Evolutionary conservation across 1,140 invertebrate species (phyloP), one percentile per base, ranked within the genome.

Genomic region (Pteromalus puparum): DNA sequence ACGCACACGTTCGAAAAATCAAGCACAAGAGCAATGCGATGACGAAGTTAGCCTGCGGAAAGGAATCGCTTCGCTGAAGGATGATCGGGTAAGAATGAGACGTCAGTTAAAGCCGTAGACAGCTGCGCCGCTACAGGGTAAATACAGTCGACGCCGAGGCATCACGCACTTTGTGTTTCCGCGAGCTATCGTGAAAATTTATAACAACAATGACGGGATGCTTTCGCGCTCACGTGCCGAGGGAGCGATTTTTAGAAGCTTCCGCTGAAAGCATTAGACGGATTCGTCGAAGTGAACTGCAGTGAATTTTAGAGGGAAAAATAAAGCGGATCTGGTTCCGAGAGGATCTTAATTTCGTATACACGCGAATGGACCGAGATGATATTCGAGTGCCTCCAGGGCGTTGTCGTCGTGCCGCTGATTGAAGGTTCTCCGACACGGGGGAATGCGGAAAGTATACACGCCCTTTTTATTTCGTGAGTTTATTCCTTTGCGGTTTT

Each of bases 101-200:
- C 21, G 73, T 74, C 73, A 74, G 73, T 74, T 34, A 42, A 74
- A 46, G 34, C 4, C 34, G 24, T 13, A 9, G 73, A 74, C 73
- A 74, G 73, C 15, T 42, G 9, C 18, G 21, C n/a, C 28, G 12
- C 72, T 34, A 74, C 13, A 24, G 34, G 73, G 21, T 46, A 74
- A 74, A 74, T 42, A 42, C 21, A 42, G 34, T 38, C 26, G 73
- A 74, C 42, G 42, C 42, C 34, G 15, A 30, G 9, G 12, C 34
- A 7, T 7, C 72, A 9, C 70, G 26, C 18, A 28, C 21, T 4
- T 3, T 4, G 73, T 34, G 4, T n/a, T 34, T 10, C 73, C 38
- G 34, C 30, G 21, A 13, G 18, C 4, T 6, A 2, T 28, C 73
- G 34, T n/a, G 28, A 74, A 74, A 74, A 74, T 42, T 1, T 42